Percentiles rank a stretch among this genome's conserved stretches.
Conservation (phyloP, 2,797 vertebrate species). For the Arrhamphus sclerolepis region DNA sequence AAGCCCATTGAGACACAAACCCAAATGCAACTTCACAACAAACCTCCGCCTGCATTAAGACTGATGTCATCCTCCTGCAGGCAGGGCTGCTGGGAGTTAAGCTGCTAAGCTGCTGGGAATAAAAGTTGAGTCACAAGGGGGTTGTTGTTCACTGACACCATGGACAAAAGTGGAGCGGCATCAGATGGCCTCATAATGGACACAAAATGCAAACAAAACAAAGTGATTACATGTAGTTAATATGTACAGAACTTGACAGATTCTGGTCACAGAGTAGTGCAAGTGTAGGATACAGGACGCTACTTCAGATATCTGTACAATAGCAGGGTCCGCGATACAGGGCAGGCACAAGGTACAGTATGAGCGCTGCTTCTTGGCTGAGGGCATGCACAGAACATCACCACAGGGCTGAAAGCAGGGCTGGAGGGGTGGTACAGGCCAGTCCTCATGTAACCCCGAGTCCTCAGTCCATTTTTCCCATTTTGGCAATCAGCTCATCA, state of each 20-base stretch:
- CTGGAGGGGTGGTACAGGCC: slow-evolving; percentile 12
- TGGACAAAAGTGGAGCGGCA: slow-evolving; percentile 22
- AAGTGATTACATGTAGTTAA: slow-evolving; percentile 30
- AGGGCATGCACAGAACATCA: slow-evolving; percentile 49
- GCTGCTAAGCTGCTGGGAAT: slow-evolving; percentile 47
- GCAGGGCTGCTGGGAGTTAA: slow-evolving; percentile 38
- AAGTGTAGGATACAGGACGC: slow-evolving; percentile 44
- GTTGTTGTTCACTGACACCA: slow-evolving; percentile 37
- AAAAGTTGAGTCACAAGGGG: slow-evolving; percentile 45
- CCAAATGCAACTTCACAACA: slow-evolving; percentile 22
- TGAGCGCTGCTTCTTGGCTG: slow-evolving; percentile 41
- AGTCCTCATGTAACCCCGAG: slow-evolving; percentile 70
- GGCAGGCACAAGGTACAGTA: slow-evolving; percentile 22
- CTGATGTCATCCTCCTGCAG: slow-evolving; percentile 46
- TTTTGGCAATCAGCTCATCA: slow-evolving; percentile 97
- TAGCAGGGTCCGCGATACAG: slow-evolving; percentile 48
- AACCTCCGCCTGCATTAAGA: slow-evolving; percentile 22
- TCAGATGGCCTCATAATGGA: slow-evolving; percentile 18
- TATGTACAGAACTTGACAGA: slow-evolving; percentile 27
- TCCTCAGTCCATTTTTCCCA: slow-evolving; percentile 93
- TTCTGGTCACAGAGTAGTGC: slow-evolving; percentile 57
- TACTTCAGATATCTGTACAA: slow-evolving; percentile 51
- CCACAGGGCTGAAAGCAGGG: slow-evolving; percentile 33
- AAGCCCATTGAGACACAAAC: slow-evolving; percentile 6
- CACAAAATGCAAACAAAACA: slow-evolving; percentile 45